phyloP scores from a whole-genome alignment of 2,113 vertebrate species.

The Megalops atlanticus region DNA sequence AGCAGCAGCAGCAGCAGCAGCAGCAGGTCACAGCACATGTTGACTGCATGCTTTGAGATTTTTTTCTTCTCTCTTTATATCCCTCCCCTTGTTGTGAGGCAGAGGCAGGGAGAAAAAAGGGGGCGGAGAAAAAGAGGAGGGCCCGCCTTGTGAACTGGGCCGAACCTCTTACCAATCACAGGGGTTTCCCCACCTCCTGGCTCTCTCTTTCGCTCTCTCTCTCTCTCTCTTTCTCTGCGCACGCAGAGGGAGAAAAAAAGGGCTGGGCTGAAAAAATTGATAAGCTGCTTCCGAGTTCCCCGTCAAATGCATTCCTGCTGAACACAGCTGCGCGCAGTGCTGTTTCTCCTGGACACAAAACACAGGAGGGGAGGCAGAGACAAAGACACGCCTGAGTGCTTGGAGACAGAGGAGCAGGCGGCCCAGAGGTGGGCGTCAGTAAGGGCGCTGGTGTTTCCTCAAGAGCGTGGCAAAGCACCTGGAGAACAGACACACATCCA shows the following conservation, averaged over 20 bases:
- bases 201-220: conserved; percentile 51
- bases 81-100: conserved; percentile 33
- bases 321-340: conserved; percentile 20
- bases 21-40: conserved; percentile 58
- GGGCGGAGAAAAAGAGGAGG: conserved; percentile 50
- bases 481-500: background rate
- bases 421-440: background rate
- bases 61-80: conserved; percentile 23
- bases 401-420: background rate
- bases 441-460: background rate
- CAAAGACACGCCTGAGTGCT: conserved; percentile 38
- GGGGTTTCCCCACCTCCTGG: conserved; percentile 41
- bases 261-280: conserved; percentile 58
- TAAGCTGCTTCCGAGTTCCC: conserved; percentile 76
- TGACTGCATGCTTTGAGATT: conserved; percentile 53
- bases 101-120: conserved; percentile 30
- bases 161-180: conserved; percentile 62
- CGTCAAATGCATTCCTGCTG: conserved; percentile 68
- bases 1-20: conserved; percentile 56
- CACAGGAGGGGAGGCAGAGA: conserved; percentile 48
- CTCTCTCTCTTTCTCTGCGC: conserved; percentile 50
- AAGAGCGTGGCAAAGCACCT: background rate
- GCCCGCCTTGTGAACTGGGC: conserved; percentile 34
- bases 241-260: conserved; percentile 42
- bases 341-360: background rate